Conservation (phyloP, 1,140 invertebrate species). For the Gryllus bimaculatus region DNA sequence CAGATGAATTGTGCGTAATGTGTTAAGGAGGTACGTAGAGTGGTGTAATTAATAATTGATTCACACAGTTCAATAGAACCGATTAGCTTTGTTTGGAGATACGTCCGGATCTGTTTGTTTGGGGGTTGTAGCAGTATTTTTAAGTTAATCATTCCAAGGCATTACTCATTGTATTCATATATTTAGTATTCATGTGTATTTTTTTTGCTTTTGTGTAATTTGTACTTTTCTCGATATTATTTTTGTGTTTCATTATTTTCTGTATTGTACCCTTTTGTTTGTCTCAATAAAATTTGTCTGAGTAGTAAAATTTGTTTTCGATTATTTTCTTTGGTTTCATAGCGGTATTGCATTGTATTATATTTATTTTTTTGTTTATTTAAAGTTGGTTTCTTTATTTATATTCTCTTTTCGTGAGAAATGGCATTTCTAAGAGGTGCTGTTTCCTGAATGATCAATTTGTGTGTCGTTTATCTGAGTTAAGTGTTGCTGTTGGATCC, state of each 20-base stretch:
- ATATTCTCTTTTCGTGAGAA: too few relatives aligned
- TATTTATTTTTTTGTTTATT: background rate
- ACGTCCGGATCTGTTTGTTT: background rate
- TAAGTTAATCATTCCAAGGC: background rate
- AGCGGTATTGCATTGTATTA: background rate
- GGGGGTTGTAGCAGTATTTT: background rate
- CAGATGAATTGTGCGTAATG: background rate
- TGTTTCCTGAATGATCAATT: too few relatives aligned
- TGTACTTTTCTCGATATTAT: background rate
- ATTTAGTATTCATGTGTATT: background rate
- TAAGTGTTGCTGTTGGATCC: too few relatives aligned
- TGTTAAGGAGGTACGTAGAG: background rate
- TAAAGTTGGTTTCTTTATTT: too few relatives aligned
- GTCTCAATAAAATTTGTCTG: background rate
- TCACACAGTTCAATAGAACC: background rate
- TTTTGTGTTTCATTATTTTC: background rate
- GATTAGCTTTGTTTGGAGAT: background rate
- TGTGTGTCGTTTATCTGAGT: too few relatives aligned
- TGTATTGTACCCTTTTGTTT: background rate
- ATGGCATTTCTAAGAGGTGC: too few relatives aligned
- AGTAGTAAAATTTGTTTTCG: background rate
- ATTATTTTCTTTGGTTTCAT: too few relatives aligned
- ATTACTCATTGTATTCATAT: background rate
- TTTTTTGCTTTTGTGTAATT: background rate
- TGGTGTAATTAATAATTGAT: background rate